Base-by-base conservation (phyloP, 2,113 vertebrate genomes). In the Syngnathus scovelli region DNA sequence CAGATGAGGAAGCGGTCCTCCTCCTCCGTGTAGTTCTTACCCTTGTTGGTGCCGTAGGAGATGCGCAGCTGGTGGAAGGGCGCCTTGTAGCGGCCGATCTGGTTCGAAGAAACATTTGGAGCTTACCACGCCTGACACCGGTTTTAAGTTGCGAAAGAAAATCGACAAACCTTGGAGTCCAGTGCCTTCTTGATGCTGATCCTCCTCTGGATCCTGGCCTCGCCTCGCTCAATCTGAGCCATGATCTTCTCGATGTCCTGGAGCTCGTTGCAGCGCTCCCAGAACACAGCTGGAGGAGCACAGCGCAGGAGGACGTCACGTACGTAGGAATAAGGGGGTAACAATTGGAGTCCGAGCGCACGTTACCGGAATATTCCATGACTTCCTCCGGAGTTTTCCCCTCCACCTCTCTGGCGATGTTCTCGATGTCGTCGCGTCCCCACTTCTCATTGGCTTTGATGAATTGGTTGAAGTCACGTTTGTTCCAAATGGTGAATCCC, bases 401-500 rank as follows among this genome's bases (percentile, higher is more conserved):
- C 89, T 99, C 97, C 1, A 99, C 96, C 86, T 98, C 96, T 72
- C 95, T 92, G 66, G 96, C 96, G 75, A 99, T 98, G 81, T 99
- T 99, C 88, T 98, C 97, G 67, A 99, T 98, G 78, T 98, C 96
- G 78, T 99, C 97, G 81, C 96, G 88, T 64, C 97, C 96, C 97
- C 97, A 99, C 82, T 99, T 99, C 84, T 99, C 97, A 68, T 99
- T 99, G 37, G 96, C 97, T 90, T 99, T 98, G 78, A 99, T 98
- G 89, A 99, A 99, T 86, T 99, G 97, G 86, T 99, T 99, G 83
- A 99, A 99, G 89, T 99, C 97, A 68, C 97, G 94, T 80, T 99
- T 99, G 87, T 96, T 99, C 97, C 97, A 99, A 83, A 95, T 98
- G 41, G 97, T 99, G 83, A 99, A 99, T 70, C 97, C 97, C 97